Conservation (phyloP, 2,797 vertebrate species). For the Leuciscus waleckii region DNA sequence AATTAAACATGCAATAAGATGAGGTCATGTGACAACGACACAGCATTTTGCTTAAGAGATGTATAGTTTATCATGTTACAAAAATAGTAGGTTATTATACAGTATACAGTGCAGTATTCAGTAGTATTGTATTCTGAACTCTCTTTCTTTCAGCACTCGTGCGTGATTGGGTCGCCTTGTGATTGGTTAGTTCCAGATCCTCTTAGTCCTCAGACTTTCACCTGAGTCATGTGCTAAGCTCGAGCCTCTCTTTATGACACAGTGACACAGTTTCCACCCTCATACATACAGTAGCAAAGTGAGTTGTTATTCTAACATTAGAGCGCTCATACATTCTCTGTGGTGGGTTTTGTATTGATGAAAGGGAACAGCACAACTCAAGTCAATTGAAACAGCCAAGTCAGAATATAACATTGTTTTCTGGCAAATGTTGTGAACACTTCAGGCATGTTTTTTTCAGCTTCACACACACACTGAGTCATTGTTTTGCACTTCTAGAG, state of each 20-base stretch:
- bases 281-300: slow-evolving; percentile 12
- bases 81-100: background rate
- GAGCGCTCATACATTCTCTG: background rate
- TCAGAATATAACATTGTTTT: slow-evolving; percentile 27
- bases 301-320: slow-evolving; percentile 17
- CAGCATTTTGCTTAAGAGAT: background rate
- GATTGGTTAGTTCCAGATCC: slow-evolving; percentile 59
- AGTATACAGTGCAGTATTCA: background rate
- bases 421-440: slow-evolving; percentile 14
- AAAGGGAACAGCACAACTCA: slow-evolving; percentile 3
- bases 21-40: background rate
- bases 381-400: slow-evolving; percentile 15
- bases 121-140: background rate
- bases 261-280: slow-evolving; percentile 70
- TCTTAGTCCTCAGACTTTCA: slow-evolving; percentile 52
- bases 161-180: slow-evolving; percentile 59
- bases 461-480: background rate
- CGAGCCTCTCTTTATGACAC: slow-evolving; percentile 65
- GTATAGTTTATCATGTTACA: background rate
- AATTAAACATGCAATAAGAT: background rate
- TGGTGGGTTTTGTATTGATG: background rate
- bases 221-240: slow-evolving; percentile 68
- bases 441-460: background rate
- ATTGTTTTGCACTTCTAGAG: slow-evolving; percentile 9
- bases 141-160: background rate